Evolutionary conservation across 2,888 invertebrate species (phyloP).

Genomic region (Apocheima hispidaria): DNA sequence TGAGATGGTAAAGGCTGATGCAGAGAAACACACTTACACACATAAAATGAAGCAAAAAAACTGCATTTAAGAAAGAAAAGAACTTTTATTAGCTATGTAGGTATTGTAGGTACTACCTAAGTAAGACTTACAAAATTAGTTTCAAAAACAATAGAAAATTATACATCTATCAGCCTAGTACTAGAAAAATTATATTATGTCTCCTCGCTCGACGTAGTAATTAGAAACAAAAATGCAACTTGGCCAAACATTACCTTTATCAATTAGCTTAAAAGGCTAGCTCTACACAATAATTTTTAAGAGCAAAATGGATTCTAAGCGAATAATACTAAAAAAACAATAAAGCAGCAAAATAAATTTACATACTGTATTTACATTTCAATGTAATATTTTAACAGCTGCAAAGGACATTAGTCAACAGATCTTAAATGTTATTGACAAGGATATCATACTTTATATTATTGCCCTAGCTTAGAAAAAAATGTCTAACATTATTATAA

Average conservation of each 20-base stretch:
- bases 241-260: background rate
- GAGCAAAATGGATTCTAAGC: background rate
- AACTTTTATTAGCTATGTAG: conserved; percentile 36
- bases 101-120: conserved; percentile 33
- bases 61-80: conserved; percentile 5
- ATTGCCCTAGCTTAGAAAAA: background rate
- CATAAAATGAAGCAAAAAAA: background rate
- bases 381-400: conserved; percentile 6
- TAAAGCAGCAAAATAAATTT: background rate
- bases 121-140: conserved; percentile 46
- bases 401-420: conserved; percentile 11
- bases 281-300: background rate
- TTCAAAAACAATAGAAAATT: conserved; percentile 42
- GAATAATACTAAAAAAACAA: background rate
- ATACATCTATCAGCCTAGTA: conserved; percentile 21
- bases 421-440: conserved; percentile 4
- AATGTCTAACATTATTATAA: background rate
- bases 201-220: background rate
- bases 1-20: too few relatives aligned
- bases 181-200: conserved; percentile 12
- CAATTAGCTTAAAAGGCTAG: background rate
- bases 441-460: background rate
- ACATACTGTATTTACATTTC: conserved; percentile 4
- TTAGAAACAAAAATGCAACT: background rate
- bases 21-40: too few relatives aligned